Conservation (phyloP, 2,113 vertebrate species). For the Rhizomys pruinosus region DNA sequence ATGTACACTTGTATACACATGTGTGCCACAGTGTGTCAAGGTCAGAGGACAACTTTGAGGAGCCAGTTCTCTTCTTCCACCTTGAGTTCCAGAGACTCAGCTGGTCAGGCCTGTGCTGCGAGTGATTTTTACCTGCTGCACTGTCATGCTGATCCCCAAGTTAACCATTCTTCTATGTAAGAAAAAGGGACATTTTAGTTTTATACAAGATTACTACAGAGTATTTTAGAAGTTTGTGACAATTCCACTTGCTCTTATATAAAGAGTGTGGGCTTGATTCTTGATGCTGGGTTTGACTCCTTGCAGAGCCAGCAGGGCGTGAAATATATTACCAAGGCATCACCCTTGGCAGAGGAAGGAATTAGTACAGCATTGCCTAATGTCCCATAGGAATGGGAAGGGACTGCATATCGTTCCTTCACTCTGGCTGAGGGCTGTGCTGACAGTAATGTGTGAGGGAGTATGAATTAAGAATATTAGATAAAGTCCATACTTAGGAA, state of each 20-base stretch:
- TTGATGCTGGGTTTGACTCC: background rate
- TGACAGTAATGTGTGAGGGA: background rate
- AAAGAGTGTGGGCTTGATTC: background rate
- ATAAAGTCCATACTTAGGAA: background rate
- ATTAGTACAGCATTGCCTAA: background rate
- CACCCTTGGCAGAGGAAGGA: conserved; percentile 44
- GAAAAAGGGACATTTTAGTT: conserved; percentile 5
- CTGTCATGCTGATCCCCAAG: background rate
- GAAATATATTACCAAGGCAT: conserved; percentile 24
- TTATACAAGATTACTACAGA: background rate
- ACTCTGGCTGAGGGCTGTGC: background rate
- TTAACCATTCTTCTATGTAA: background rate
- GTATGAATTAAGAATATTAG: background rate
- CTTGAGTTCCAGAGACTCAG: background rate
- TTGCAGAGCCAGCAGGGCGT: conserved; percentile 45
- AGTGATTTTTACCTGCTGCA: too few species aligned
- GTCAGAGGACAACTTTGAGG: background rate
- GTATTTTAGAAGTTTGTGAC: conserved; percentile 43
- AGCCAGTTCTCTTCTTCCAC: background rate
- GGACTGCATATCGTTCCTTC: background rate
- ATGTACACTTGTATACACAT: background rate
- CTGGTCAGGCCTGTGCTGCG: background rate
- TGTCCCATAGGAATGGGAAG: background rate
- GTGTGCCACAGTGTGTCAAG: background rate
- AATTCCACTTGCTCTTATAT: background rate